Evolutionary conservation across 2,113 vertebrate species (phyloP), one percentile per base, ranked within the genome.

Genomic region (Brachyhypopomus gauderio): DNA sequence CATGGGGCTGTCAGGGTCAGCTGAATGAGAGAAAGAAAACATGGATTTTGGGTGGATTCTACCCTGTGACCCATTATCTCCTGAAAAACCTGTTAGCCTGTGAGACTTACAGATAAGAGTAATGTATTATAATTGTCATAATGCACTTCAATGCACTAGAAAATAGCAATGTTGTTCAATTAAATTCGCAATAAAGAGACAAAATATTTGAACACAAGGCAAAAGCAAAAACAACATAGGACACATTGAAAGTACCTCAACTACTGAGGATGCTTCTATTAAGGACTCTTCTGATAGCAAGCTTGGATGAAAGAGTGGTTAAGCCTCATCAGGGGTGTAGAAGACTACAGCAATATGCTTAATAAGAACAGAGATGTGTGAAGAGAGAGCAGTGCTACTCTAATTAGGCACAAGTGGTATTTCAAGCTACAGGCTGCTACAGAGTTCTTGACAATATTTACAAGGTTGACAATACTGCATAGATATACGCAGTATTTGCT

Each of bases 1-100:
- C 79, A 94, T 89, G 0, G 93, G 92, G 79, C 89, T 59, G 52
- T 94, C 93, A 64, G 90, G 90, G 66, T 92, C 90, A 85, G 91
- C 93, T 93, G 84, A 22, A 55, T 17, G 70, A 2, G 30, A 75
- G 45, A 72, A 11, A 30, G 7, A 78, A 45, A 52, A 6, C 8
- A 14, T 52, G 9, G 9, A 12, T 52, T 52, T 14, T 52, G 45
- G 45, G 45, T 12, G 45, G 12, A 12, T 52, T 8, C 45, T 52
- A 52, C 9, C 0, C 12, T 52, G 45, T 52, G 45, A 52, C 45
- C 45, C 12, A 52, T 52, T 52, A 14, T 1, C 12, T 1, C 45
- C 9, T 52, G 8, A 52, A 14, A 52, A 52, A 11, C 45, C 5
- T 52, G 12, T 52, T 52, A 52, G 12, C 45, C 45, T 52, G 45